Percentiles rank a stretch among this genome's conserved stretches.
Conservation (phyloP, 2,113 vertebrate genomes). For the Trichechus manatus region DNA sequence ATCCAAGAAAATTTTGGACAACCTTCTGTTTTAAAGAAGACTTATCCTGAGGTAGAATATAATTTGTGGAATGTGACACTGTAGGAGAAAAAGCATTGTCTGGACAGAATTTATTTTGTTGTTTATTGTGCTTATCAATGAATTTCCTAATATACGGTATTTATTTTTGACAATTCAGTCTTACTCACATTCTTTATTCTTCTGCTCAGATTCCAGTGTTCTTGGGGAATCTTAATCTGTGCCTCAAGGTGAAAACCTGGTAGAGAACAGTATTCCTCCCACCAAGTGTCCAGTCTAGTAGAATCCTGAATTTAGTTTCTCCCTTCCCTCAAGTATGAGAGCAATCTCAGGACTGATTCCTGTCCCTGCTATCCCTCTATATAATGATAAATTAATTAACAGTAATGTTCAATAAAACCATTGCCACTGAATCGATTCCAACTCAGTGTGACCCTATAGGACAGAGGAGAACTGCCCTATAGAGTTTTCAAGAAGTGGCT, state of each 20-base stretch:
- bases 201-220: constrained; percentile 26
- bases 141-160: constrained; percentile 18
- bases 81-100: neutral
- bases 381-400: constrained; percentile 10
- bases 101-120: neutral
- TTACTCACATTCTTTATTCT: constrained; percentile 43
- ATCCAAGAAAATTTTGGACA: constrained; percentile 25
- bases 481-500: no score
- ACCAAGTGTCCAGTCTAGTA: neutral
- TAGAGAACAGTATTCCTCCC: neutral
- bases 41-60: constrained; percentile 10
- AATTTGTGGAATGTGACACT: constrained; percentile 26
- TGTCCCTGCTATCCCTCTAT: neutral
- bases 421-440: no score
- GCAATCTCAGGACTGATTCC: constrained; percentile 30
- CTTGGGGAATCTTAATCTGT: constrained; percentile 5
- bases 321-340: neutral
- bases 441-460: no score
- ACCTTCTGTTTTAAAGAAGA: constrained; percentile 32
- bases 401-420: no score
- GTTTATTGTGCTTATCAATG: constrained; percentile 1
- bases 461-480: no score
- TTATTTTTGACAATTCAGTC: neutral
- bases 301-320: constrained; percentile 23
- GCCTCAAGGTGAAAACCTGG: neutral